Base-by-base conservation (phyloP, 2,797 vertebrate species). In the Allobates femoralis region DNA sequence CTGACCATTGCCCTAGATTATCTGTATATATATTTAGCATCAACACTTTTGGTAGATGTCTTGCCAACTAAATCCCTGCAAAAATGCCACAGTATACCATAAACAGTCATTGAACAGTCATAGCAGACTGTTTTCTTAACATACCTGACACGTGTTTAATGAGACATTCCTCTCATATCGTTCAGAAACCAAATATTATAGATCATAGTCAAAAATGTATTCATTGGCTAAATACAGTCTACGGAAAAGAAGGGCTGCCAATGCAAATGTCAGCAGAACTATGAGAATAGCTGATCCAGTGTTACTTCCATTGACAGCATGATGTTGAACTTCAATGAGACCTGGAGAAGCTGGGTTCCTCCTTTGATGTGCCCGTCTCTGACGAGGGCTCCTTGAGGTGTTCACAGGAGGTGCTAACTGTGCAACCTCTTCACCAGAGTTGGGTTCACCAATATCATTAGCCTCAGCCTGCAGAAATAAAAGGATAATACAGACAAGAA, bases 171-270 rank as follows among this genome's bases (percentile, higher is more conserved):
- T 82, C 89, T 91, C 87, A 89, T 71, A 90, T 79, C 75, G 60
- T 89, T 56, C 89, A 53, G 60, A 91, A 90, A 89, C 83, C 78
- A 60, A 75, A 66, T 85, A 83, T 92, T 95, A 99, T 86, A 99
- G 95, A 90, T 99, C 97, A 73, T 96, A 97, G 92, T 97, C 95
- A 88, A 99, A 98, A 91, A 97, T 95, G 89, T 97, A 98, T 90
- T 99, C 97, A 0, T 99, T 95, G 81, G 97, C 95, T 92, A 99
- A 91, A 91, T 96, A 99, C 93, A 99, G 95, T 89, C 98, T 95
- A 85, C 98, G 97, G 90, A 99, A 98, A 92, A 99, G 96, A 87
- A 99, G 97, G 0, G 95, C 97, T 16, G 97, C 97, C 85, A 99
- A 92, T 0, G 96, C 97, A 66, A 99, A 94, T 81, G 97, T 96